Percentiles rank a stretch among this genome's conserved stretches.
Evolutionary conservation across 2,888 invertebrate genomes (phyloP).

Genomic region (Osmoderma eremita): DNA sequence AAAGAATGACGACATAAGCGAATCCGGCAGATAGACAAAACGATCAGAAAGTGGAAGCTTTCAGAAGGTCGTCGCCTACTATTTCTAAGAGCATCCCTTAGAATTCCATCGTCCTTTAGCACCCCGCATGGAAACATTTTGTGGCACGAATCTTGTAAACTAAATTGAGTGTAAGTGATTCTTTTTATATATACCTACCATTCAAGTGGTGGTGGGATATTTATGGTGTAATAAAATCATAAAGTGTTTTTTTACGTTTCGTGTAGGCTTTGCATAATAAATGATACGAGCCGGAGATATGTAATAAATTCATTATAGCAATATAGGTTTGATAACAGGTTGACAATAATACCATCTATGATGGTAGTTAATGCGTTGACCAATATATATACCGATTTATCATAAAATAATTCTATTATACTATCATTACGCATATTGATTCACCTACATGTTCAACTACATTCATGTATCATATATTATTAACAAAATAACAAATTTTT

Average conservation of each 20-base stretch:
- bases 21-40: slow-evolving; percentile 33
- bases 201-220: slow-evolving; percentile 25
- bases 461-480: too few species aligned
- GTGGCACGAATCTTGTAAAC: slow-evolving; percentile 31
- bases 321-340: too few species aligned
- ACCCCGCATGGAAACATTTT: slow-evolving; percentile 30
- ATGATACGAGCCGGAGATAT: too few species aligned
- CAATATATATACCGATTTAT: too few species aligned
- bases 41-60: slow-evolving; percentile 30
- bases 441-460: too few species aligned
- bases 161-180: slow-evolving; percentile 35
- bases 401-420: too few species aligned
- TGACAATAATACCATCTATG: too few species aligned
- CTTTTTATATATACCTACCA: slow-evolving; percentile 31
- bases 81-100: slow-evolving; percentile 34
- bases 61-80: slow-evolving; percentile 34
- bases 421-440: too few species aligned
- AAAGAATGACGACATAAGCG: slow-evolving; percentile 34
- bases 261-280: too few species aligned
- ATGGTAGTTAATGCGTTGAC: too few species aligned
- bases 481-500: too few species aligned
- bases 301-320: too few species aligned
- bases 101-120: slow-evolving; percentile 30
- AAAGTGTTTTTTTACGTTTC: slow-evolving; percentile 23
- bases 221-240: slow-evolving; percentile 24